Conservation (phyloP, 2,113 vertebrate species). For the Haemorhous mexicanus region DNA sequence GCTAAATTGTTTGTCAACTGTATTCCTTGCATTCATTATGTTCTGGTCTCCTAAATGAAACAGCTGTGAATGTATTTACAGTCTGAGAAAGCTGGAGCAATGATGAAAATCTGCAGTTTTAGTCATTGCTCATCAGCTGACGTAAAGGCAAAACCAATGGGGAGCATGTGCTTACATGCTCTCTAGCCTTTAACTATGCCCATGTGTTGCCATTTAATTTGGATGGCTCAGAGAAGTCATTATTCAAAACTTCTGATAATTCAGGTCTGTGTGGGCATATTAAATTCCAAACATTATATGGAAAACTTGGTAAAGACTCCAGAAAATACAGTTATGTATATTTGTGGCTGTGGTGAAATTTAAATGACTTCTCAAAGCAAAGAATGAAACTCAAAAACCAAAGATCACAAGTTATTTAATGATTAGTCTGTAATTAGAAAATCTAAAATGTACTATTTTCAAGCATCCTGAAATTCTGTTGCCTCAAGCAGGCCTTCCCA, state of each 20-base stretch:
- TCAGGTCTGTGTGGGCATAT: neutral
- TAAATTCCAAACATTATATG: neutral
- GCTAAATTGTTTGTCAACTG: neutral
- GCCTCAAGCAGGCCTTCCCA: neutral
- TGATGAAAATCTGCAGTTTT: neutral
- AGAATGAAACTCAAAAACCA: neutral
- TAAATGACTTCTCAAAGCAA: neutral
- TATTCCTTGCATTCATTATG: neutral
- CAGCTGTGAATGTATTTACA: neutral
- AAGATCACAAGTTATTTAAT: neutral
- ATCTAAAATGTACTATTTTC: neutral
- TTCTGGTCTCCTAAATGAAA: neutral
- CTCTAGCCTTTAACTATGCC: neutral
- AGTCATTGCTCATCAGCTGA: neutral
- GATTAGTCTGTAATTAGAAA: neutral
- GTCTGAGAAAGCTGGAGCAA: neutral
- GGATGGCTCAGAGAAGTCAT: neutral
- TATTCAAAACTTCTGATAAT: neutral
- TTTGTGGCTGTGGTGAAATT: neutral
- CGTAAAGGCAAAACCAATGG: neutral
- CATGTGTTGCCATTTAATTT: neutral
- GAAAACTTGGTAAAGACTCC: neutral
- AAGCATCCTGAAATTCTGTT: neutral
- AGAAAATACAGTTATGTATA: neutral
- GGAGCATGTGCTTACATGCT: neutral